phyloP scores from a whole-genome alignment of 2,888 invertebrate species.

The Epinotia ramella region DNA sequence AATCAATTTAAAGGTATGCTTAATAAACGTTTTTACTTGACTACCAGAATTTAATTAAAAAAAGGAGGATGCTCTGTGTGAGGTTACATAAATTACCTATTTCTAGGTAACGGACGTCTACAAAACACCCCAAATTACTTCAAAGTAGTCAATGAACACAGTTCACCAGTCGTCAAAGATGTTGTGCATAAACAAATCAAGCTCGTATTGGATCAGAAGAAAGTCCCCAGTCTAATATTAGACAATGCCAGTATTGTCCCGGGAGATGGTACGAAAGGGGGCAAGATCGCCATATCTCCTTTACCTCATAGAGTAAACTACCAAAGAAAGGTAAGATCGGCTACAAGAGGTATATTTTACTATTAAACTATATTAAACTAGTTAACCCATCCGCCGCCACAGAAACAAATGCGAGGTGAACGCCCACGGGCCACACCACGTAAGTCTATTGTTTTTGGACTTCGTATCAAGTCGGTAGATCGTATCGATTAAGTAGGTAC shows the following conservation, averaged over 20 bases:
- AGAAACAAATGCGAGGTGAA: no score
- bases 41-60: no score
- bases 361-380: no score
- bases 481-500: no score
- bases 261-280: constrained; percentile 64
- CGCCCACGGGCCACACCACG: no score
- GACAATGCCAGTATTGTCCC: constrained; percentile 58
- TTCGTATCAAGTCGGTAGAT: no score
- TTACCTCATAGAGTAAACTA: constrained; percentile 58
- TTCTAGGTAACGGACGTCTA: constrained; percentile 63
- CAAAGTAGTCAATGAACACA: constrained; percentile 78
- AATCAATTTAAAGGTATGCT: constrained; percentile 26
- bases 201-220: constrained; percentile 65
- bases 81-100: background rate
- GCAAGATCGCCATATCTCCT: constrained; percentile 68
- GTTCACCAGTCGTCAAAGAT: constrained; percentile 54
- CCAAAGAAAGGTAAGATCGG: constrained; percentile 63
- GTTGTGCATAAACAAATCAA: constrained; percentile 60
- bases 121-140: constrained; percentile 66
- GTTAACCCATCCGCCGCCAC: no score
- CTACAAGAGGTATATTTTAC: no score
- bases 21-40: no score
- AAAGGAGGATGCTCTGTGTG: no score
- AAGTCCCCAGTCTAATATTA: constrained; percentile 64
- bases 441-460: no score